Evolutionary conservation across 92 coral and sea anemone genomes (phyloP), one percentile per base, ranked within the genome.

Genomic region (Parazoanthus swiftii): DNA sequence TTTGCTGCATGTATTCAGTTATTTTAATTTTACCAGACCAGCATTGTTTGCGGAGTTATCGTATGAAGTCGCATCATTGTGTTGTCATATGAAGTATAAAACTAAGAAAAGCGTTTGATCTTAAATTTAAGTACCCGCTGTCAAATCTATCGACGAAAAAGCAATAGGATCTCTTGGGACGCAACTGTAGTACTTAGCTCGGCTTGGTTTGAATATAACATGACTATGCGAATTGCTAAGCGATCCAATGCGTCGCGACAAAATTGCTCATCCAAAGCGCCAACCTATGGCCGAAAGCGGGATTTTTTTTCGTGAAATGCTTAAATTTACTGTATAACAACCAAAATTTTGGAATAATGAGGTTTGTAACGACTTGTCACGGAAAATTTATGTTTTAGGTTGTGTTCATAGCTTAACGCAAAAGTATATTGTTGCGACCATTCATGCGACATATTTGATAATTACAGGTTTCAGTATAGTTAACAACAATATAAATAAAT

Each of bases 401-500:
- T 26, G 20, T 44, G 58, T 67, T 26, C 37, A 70, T 71, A 84
- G 37, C 78, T 84, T 35, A 18, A 35, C n/a, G 48, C 42, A 8
- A 20, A 43, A 29, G n/a, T 7, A 6, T 72, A 29, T 70, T 18
- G 79, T 46, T 29, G 44, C 48, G 77, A 48, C 37, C 46, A 71
- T 74, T 72, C 44, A 51, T 43, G 26, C 43, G 42, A 84, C 63
- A 84, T 71, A 70, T 84, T 84, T 84, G 42, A 48, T 48, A 73
- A n/a, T 84, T 84, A 26, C 77, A 71, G 78, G 79, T 84, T 16
- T 50, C 16, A 38, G 44, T 84, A 35, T 46, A 84, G 72, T 72
- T 73, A 70, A 84, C 77, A 67, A 72, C 87, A 84, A 84, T 68
- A 67, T 70, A 71, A 84, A 84, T 71, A 84, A 9, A 72, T n/a